Percentiles rank a stretch among this genome's conserved stretches.
Conservation (phyloP, 2,113 vertebrate genomes). For the Etheostoma cragini region DNA sequence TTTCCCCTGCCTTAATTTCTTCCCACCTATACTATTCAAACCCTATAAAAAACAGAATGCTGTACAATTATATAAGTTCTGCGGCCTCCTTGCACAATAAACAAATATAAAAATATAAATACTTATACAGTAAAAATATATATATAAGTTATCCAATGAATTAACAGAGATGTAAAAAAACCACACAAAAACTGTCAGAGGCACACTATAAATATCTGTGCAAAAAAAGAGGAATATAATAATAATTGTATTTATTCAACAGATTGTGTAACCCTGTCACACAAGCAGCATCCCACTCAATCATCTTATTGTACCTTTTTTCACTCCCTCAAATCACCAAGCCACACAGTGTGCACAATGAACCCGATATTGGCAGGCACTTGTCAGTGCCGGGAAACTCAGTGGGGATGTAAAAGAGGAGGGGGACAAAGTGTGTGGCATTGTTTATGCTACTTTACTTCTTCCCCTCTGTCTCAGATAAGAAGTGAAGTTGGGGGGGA, state of each 20-base stretch:
- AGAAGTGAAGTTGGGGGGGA: constrained; percentile 34
- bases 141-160: background rate
- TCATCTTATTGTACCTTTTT: background rate
- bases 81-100: background rate
- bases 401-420: constrained; percentile 29
- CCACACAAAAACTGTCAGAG: background rate
- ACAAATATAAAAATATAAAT: background rate
- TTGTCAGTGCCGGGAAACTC: constrained; percentile 50
- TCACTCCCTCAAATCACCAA: background rate
- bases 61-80: background rate
- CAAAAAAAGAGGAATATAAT: background rate
- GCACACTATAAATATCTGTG: background rate
- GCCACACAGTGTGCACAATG: background rate
- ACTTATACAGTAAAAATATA: no score
- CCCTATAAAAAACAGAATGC: background rate
- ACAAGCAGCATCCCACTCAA: constrained; percentile 7
- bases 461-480: constrained; percentile 44
- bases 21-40: background rate
- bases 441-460: constrained; percentile 52
- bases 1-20: fast-evolving
- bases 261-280: constrained; percentile 21
- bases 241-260: background rate
- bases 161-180: background rate
- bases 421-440: background rate
- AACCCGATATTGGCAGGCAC: constrained; percentile 43